These are phyloP conservation scores for Xanthorhoe spadicearia DNA, from an alignment of 2,888 invertebrate species.

Conservation along the genomic window DNA sequence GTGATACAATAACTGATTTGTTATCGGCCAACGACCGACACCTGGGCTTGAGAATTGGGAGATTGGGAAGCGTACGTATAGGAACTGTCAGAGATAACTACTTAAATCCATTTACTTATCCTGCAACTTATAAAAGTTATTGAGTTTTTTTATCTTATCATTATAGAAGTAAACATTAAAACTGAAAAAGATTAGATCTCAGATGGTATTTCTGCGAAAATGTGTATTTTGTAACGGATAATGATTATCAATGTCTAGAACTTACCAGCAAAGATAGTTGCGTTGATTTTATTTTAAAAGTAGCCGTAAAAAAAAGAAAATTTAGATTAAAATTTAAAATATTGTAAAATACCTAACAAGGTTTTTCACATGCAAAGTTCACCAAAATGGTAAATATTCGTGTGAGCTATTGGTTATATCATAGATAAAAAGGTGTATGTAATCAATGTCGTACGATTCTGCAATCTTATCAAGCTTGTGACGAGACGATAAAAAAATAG, in stretches of 20 bases:
- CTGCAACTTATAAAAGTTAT: background rate
- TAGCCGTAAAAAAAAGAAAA: too few species aligned
- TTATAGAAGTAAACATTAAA: background rate
- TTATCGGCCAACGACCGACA: constrained; percentile 82
- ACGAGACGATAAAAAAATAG: constrained; percentile 35
- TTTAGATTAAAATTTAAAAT: too few species aligned
- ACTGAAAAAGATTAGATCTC: background rate
- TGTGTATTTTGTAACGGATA: background rate
- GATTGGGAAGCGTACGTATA: constrained; percentile 28
- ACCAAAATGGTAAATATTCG: background rate
- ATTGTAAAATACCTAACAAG: too few species aligned
- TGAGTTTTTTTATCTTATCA: background rate
- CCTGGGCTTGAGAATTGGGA: constrained; percentile 49
- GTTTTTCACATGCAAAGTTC: too few species aligned
- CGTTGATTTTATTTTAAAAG: too few species aligned
- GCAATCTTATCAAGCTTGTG: constrained; percentile 67
- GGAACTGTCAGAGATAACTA: constrained; percentile 26
- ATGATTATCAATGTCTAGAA: background rate
- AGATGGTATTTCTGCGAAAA: constrained; percentile 17
- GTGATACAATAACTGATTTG: constrained; percentile 68
- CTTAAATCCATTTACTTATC: background rate
- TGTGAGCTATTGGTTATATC: constrained; percentile 45
- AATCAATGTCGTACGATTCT: constrained; percentile 70
- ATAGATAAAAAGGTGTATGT: constrained; percentile 45
- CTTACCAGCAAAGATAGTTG: background rate